A percentile compares a stretch with the other conserved stretches of the same genome.
These are phyloP conservation scores for Drosophila setosimentum DNA, from an alignment of 2,888 invertebrate species.

Conservation along the genomic window DNA sequence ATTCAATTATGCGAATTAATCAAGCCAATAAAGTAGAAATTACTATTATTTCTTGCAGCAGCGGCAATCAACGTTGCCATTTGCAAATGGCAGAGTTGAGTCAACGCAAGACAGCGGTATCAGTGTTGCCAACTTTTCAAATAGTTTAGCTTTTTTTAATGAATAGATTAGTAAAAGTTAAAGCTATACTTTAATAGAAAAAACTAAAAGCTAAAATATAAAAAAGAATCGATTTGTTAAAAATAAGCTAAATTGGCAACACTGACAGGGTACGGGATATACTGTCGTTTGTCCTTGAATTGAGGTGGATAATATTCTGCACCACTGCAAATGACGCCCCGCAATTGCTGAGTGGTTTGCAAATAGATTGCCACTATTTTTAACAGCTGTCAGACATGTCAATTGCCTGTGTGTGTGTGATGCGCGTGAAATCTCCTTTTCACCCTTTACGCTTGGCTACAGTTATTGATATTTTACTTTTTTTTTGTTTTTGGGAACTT, in stretches of 20 bases:
- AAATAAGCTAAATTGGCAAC: conserved; percentile 1
- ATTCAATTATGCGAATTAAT: conserved; percentile 78
- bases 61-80: neutral
- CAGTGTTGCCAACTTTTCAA: neutral
- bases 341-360: conserved; percentile 43
- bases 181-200: neutral
- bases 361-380: conserved; percentile 43
- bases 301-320: conserved; percentile 64
- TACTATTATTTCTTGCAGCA: conserved; percentile 16
- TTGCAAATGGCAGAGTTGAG: conserved; percentile 72
- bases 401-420: conserved; percentile 26
- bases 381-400: conserved; percentile 29
- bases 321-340: conserved; percentile 11
- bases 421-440: conserved; percentile 25
- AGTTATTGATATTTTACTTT: conserved; percentile 46
- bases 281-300: conserved; percentile 63
- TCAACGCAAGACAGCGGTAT: neutral
- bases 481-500: conserved; percentile 43
- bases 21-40: conserved; percentile 68
- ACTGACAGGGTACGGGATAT: conserved; percentile 15
- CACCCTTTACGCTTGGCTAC: conserved; percentile 43
- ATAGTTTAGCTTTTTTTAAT: neutral
- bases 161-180: neutral
- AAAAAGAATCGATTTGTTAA: neutral
- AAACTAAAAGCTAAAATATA: neutral